These are phyloP conservation scores for Branchipolynoe longqiensis DNA, from an alignment of 2,888 invertebrate species.

Conservation along the genomic window DNA sequence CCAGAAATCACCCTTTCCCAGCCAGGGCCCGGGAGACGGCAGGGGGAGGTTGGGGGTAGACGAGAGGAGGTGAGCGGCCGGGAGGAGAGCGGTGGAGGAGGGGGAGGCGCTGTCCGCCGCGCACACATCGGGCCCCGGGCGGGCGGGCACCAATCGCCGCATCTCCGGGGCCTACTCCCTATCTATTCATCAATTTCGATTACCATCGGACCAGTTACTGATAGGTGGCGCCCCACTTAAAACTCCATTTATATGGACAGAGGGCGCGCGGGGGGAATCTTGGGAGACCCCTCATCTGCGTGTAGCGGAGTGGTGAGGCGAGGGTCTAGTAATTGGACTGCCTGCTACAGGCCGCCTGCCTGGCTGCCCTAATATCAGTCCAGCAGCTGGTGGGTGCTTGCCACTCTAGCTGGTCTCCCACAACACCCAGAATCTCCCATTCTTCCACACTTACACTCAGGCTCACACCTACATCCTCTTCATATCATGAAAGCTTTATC, in stretches of 20 bases:
- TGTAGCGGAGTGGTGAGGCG: neutral
- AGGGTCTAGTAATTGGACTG: conserved; percentile 29
- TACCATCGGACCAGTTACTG: conserved; percentile 56
- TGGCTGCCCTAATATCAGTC: conserved; percentile 16
- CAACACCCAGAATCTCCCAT: neutral
- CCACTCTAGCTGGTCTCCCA: neutral
- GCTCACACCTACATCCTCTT: neutral
- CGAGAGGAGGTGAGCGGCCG: too few relatives aligned
- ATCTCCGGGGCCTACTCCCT: conserved; percentile 50
- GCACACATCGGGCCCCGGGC: conserved; percentile 1
- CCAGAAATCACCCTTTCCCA: too few relatives aligned
- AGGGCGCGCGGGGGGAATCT: conserved; percentile 39
- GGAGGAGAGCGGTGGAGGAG: conserved; percentile 16
- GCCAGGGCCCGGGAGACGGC: neutral
- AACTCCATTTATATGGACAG: conserved; percentile 58
- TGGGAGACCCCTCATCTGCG: conserved; percentile 26
- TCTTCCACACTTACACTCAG: neutral
- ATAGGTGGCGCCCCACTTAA: conserved; percentile 42
- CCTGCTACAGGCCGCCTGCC: conserved; percentile 13
- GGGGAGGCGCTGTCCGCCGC: neutral
- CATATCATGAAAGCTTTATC: too few relatives aligned
- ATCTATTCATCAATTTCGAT: conserved; percentile 58
- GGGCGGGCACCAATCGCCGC: conserved; percentile 49
- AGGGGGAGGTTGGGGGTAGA: too few relatives aligned
- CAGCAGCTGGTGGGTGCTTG: conserved; percentile 5